Evolutionary conservation across 2,888 invertebrate genomes (phyloP), one percentile per base, ranked within the genome.

Genomic region (Xestoiulus laeticollis): DNA sequence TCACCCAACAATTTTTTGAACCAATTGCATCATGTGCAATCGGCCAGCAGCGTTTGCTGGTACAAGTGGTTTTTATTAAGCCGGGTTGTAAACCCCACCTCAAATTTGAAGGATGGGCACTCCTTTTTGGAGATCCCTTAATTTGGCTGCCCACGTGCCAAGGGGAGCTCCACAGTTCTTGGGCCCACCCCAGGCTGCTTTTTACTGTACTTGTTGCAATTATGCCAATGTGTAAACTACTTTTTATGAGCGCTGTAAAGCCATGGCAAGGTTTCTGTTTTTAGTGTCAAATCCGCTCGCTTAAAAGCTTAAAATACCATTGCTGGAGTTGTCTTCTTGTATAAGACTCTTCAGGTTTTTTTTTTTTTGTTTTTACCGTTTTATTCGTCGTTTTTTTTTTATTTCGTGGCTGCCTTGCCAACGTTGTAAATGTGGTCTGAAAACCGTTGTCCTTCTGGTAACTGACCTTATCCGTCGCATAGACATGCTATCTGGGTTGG

Each of bases 381-480:
- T 78, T 78, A 78, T 68, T 68, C 26, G 68, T 78, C 78, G 14
- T 14, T 30, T 14, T 78, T 8, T 4, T n/a, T n/a, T n/a, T n/a
- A n/a, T n/a, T 48, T 12, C 48, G 1, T 53, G 53, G 53, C 53
- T 19, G n/a, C n/a, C n/a, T 53, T 14, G 19, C 26, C 22, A 19
- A 12, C 26, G 26, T 78, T 30, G 78, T 78, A 78, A 78, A 78
- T 12, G 30, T 78, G 30, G 78, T 26, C 26, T 26, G 78, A 78
- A 78, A 78, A 78, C 78, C 78, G 78, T 78, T 78, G 78, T 26
- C 78, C 78, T 78, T 78, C 78, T 78, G 78, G 78, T 78, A 78
- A 78, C 78, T 78, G 78, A 78, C 78, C 78, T 78, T 14, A 26
- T 78, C 26, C 68, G 30, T 26, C 78, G 26, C 8, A 6, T 38